These are phyloP conservation scores for Sarcophaga caerulescens DNA, from an alignment of 2,888 invertebrate species.

Conservation along the genomic window DNA sequence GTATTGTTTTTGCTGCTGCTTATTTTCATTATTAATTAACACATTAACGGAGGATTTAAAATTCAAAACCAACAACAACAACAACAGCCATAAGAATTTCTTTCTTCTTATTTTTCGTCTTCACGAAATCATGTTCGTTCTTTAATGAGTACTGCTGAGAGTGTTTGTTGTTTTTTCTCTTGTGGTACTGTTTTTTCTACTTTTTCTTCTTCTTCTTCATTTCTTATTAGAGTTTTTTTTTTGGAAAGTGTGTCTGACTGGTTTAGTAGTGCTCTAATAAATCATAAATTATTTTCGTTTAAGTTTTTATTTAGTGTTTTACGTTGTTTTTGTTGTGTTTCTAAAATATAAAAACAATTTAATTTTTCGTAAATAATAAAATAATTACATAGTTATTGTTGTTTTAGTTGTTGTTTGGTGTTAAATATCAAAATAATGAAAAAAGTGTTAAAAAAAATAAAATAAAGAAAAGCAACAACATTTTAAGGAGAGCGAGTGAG, in stretches of 20 bases:
- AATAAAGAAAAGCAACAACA: neutral
- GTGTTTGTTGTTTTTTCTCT: neutral
- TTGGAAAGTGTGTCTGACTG: conserved; percentile 58
- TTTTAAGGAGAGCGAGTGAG: neutral
- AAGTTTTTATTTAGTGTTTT: neutral
- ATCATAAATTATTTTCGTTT: conserved; percentile 40
- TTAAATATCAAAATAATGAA: conserved; percentile 23
- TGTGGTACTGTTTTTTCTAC: neutral
- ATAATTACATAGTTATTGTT: neutral
- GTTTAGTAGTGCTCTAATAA: conserved; percentile 59
- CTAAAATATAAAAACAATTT: neutral
- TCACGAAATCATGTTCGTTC: neutral
- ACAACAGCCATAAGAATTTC: no score
- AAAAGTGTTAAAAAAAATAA: conserved; percentile 10
- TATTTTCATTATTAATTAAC: neutral
- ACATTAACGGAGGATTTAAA: neutral
- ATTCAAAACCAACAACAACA: neutral
- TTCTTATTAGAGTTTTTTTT: conserved; percentile 4
- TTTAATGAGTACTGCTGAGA: neutral
- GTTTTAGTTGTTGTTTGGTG: neutral
- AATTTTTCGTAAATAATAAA: conserved; percentile 3
- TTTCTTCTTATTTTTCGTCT: neutral
- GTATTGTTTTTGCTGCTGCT: neutral
- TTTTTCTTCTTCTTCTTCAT: conserved; percentile 3
- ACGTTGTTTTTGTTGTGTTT: neutral